Evolutionary conservation across 2,797 vertebrate species (phyloP).

Genomic region (Clarias platycephalus): DNA sequence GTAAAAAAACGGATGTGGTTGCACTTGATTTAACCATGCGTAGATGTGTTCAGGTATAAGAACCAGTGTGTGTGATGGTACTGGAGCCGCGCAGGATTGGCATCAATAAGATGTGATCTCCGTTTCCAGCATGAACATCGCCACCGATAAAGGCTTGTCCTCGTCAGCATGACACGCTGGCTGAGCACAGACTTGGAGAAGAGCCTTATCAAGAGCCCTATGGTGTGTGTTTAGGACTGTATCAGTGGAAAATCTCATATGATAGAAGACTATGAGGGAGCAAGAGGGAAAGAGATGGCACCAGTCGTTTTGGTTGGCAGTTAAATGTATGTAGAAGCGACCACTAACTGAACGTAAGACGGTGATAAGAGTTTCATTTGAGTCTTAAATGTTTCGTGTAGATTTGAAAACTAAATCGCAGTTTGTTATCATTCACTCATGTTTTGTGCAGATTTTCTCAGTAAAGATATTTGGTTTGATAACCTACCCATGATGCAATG

Average conservation of each 20-base stretch:
- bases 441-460: constrained; percentile 14
- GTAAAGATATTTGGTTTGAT: neutral
- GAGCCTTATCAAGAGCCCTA: constrained; percentile 46
- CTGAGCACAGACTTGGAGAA: constrained; percentile 31
- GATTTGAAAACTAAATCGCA: constrained; percentile 12
- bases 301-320: constrained; percentile 49
- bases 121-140: constrained; percentile 63
- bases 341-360: constrained; percentile 14
- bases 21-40: constrained; percentile 21
- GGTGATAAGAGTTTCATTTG: constrained; percentile 25
- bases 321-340: constrained; percentile 34
- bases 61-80: constrained; percentile 45
- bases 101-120: constrained; percentile 65
- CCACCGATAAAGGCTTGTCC: constrained; percentile 70
- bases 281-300: constrained; percentile 47
- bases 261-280: constrained; percentile 60
- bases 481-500: constrained; percentile 5
- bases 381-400: constrained; percentile 7
- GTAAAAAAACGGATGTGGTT: constrained; percentile 25
- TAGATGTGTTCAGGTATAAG: constrained; percentile 29
- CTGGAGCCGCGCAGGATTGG: constrained; percentile 61
- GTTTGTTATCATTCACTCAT: neutral
- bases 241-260: constrained; percentile 64
- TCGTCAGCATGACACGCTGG: constrained; percentile 62
- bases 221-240: constrained; percentile 50